A percentile compares a stretch with the other conserved stretches of the same genome.
phyloP scores from a whole-genome alignment of 1,140 invertebrate genomes.

The Zaprionus tsacasi region DNA sequence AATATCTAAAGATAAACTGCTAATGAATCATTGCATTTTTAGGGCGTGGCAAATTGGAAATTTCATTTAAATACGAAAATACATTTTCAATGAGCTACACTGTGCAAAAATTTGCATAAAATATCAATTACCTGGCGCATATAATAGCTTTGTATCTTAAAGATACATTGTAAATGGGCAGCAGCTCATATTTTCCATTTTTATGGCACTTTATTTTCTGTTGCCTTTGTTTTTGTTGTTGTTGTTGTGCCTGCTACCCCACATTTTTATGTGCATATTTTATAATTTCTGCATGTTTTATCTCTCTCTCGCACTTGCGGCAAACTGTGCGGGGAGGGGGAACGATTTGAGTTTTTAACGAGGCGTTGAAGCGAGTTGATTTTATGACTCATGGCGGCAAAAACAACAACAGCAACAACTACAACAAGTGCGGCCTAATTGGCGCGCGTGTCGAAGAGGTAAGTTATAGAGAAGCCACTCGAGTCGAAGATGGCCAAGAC shows the following conservation, averaged over 20 bases:
- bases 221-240: neutral
- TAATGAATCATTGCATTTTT: slow-evolving; percentile 38
- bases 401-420: slow-evolving; percentile 21
- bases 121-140: slow-evolving; percentile 61
- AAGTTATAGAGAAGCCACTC: slow-evolving; percentile 37
- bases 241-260: neutral
- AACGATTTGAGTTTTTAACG: slow-evolving; percentile 48
- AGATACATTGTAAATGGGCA: slow-evolving; percentile 59
- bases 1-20: slow-evolving; percentile 37
- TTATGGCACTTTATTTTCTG: slow-evolving; percentile 8
- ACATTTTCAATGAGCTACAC: slow-evolving; percentile 20
- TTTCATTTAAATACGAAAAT: slow-evolving; percentile 55
- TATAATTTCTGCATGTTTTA: slow-evolving; percentile 36
- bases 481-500: slow-evolving; percentile 15
- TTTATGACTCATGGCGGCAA: slow-evolving; percentile 65
- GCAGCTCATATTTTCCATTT: slow-evolving; percentile 48
- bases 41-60: slow-evolving; percentile 16
- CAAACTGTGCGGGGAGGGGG: slow-evolving; percentile 5
- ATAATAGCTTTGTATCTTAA: slow-evolving; percentile 68
- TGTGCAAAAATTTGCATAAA: slow-evolving; percentile 55
- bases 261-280: slow-evolving; percentile 41
- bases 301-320: slow-evolving; percentile 14
- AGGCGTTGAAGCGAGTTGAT: slow-evolving; percentile 59
- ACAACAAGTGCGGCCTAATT: slow-evolving; percentile 60
- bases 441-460: slow-evolving; percentile 75